Evolutionary conservation across 2,797 vertebrate species (phyloP), one percentile per base, ranked within the genome.

Genomic region (Anableps anableps): DNA sequence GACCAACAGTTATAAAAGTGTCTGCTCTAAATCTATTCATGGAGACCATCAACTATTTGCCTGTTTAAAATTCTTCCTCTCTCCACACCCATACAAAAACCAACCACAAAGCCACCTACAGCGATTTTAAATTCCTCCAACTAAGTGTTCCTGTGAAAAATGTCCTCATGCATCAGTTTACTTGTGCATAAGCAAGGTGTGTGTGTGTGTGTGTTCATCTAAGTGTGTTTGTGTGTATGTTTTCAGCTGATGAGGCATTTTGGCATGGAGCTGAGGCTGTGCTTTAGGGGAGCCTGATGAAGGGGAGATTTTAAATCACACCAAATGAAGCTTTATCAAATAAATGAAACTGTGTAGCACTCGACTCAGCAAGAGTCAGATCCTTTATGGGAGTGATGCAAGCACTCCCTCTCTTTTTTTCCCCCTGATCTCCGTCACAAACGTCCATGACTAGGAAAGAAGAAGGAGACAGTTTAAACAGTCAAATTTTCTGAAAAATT

Each of bases 291-390:
- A 93, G 82, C 76, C 93, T 94, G 91, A 94, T 93, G 88, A 93
- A 88, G 90, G 86, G 86, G 89, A 91, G 91, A 92, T 90, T 91
- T 93, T 91, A 94, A 92, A 93, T 91, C 90, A 93, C 92, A 93
- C 88, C 90, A 93, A 93, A 94, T 92, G 89, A 94, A 94, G 91
- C 90, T 92, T 92, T 90, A 92, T 92, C 90, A 94, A 92, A 94
- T 90, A 92, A 95, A 94, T 92, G 92, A 91, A 92, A 91, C 77
- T 87, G 89, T 91, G 88, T 88, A 90, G 87, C 90, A 70, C 89
- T 89, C 85, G 88, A 91, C 90, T 93, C 90, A 93, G 92, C 91
- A 94, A 91, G 86, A 92, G 84, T 90, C 88, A 11, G 76, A 74
- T 84, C 88, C 86, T 87, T 87, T 92, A 89, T 90, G 73, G 89